These are phyloP conservation scores for Microtus richardsoni DNA, from an alignment of 2,113 vertebrate species.

Conservation along the genomic window DNA sequence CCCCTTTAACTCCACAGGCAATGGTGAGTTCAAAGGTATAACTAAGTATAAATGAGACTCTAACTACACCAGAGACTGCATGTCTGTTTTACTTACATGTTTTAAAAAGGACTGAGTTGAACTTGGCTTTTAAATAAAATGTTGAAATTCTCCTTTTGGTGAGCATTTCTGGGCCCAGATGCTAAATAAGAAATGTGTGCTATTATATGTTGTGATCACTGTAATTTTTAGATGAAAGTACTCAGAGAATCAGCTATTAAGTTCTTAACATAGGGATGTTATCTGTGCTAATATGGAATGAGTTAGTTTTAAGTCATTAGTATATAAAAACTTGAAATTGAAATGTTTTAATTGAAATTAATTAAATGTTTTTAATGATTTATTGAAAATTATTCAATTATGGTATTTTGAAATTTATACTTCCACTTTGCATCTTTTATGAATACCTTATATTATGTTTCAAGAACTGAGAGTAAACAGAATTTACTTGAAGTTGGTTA, in stretches of 20 bases:
- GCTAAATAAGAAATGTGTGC: slow-evolving; percentile 2
- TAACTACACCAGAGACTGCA: slow-evolving; percentile 46
- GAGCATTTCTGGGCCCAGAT: slow-evolving; percentile 16
- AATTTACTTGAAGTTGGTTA: slow-evolving; percentile 53
- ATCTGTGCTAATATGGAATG: background rate
- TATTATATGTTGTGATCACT: slow-evolving; percentile 48
- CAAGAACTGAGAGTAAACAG: background rate
- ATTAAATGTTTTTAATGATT: slow-evolving; percentile 21
- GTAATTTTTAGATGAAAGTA: slow-evolving; percentile 44
- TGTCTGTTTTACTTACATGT: slow-evolving; percentile 54
- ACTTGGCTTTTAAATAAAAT: slow-evolving; percentile 75
- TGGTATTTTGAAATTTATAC: background rate
- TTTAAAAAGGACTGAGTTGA: slow-evolving; percentile 66
- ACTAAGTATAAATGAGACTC: slow-evolving; percentile 69
- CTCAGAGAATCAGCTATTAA: slow-evolving; percentile 52
- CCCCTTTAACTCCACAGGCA: slow-evolving; percentile 59
- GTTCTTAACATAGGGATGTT: slow-evolving; percentile 27
- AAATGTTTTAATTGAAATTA: slow-evolving; percentile 48
- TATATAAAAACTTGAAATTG: slow-evolving; percentile 53
- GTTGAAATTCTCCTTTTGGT: slow-evolving; percentile 51
- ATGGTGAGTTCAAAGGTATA: slow-evolving; percentile 74
- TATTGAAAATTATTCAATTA: slow-evolving; percentile 25
- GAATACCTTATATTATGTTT: background rate
- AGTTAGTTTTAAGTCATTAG: slow-evolving; percentile 39
- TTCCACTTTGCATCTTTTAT: slow-evolving; percentile 50